Evolutionary conservation across 1,140 invertebrate species (phyloP).

Genomic region (Babylonia areolata): DNA sequence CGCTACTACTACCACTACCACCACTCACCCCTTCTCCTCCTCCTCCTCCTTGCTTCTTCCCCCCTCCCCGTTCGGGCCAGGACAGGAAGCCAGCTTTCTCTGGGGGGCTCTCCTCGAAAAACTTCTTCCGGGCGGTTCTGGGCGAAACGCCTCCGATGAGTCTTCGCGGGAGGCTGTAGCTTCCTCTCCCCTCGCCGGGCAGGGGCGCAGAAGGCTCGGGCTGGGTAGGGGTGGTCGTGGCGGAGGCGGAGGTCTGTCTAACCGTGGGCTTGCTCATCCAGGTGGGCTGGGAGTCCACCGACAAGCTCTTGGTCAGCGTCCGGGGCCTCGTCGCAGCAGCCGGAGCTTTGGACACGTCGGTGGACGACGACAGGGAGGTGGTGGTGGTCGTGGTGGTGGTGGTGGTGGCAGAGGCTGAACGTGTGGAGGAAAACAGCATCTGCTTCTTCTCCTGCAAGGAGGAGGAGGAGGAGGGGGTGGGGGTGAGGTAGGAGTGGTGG

Average conservation of each 20-base stretch:
- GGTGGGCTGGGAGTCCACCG: slow-evolving; percentile 43
- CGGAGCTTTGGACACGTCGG: too few relatives aligned
- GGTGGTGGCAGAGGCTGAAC: neutral
- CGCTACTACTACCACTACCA: neutral
- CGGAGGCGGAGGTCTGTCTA: slow-evolving; percentile 13
- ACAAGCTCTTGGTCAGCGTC: slow-evolving; percentile 50
- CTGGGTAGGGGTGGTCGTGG: slow-evolving; percentile 44
- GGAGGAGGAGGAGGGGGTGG: too few relatives aligned
- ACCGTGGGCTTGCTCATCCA: neutral
- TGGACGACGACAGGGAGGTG: neutral
- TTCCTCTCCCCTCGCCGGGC: neutral
- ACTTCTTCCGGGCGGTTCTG: slow-evolving; percentile 53
- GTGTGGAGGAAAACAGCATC: slow-evolving; percentile 7
- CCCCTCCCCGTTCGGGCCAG: slow-evolving; percentile 51
- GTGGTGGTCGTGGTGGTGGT: neutral
- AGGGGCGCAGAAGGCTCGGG: neutral
- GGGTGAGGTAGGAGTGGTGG: too few relatives aligned
- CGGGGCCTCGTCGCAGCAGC: slow-evolving; percentile 35
- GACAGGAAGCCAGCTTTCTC: slow-evolving; percentile 45
- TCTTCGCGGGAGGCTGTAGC: slow-evolving; percentile 34
- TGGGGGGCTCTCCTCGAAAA: slow-evolving; percentile 53
- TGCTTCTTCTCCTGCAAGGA: neutral
- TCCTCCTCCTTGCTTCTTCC: neutral
- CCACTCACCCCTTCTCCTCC: neutral
- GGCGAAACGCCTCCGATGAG: slow-evolving; percentile 55